Evolutionary conservation across 2,888 invertebrate species (phyloP).

Genomic region (Apocheima hispidaria): DNA sequence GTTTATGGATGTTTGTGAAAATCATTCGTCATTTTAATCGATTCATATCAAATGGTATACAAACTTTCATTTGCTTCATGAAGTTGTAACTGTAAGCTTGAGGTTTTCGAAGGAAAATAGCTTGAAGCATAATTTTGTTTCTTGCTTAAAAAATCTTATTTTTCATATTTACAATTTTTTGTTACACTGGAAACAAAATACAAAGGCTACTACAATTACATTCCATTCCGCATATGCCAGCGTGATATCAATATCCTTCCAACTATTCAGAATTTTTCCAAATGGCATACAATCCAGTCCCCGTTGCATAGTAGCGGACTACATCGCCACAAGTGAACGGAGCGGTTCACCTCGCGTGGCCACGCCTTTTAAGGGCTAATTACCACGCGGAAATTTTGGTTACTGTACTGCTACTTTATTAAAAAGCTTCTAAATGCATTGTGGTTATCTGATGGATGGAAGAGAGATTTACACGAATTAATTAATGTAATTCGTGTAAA

Average conservation of each 20-base stretch:
- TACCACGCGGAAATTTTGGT: slow-evolving; percentile 64
- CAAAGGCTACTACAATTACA: background rate
- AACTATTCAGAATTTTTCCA: slow-evolving; percentile 47
- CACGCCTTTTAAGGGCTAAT: slow-evolving; percentile 59
- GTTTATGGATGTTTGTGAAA: slow-evolving; percentile 25
- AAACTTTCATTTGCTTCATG: slow-evolving; percentile 25
- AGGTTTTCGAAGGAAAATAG: background rate
- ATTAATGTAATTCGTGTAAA: too few relatives aligned
- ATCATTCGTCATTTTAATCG: slow-evolving; percentile 24
- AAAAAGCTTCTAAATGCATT: too few relatives aligned
- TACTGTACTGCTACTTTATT: slow-evolving; percentile 12
- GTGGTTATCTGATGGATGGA: too few relatives aligned
- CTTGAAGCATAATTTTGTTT: too few relatives aligned
- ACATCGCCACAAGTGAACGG: slow-evolving; percentile 58
- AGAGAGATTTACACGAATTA: too few relatives aligned
- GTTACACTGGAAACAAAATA: background rate
- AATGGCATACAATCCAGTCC: slow-evolving; percentile 31
- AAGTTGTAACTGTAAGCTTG: background rate
- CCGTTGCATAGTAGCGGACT: slow-evolving; percentile 41
- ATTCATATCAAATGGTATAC: slow-evolving; percentile 20
- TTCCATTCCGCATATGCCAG: background rate
- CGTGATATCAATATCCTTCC: slow-evolving; percentile 2
- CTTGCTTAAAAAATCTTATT: too few relatives aligned
- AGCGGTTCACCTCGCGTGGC: slow-evolving; percentile 62
- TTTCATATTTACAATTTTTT: too few relatives aligned